phyloP scores from a whole-genome alignment of 2,888 invertebrate species.

The Charanyca ferruginea region DNA sequence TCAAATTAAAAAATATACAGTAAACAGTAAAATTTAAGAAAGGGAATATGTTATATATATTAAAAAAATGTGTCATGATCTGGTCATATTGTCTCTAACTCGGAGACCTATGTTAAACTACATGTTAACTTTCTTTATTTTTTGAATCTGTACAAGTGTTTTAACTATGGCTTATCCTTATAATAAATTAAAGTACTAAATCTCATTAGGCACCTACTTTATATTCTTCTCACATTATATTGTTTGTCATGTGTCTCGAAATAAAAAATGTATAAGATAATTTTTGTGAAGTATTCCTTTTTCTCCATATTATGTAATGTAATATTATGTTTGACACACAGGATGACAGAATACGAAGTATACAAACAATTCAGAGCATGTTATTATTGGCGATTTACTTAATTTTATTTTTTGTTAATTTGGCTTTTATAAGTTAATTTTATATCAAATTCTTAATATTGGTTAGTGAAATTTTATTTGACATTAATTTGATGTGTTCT shows the following conservation, averaged over 20 bases:
- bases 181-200: constrained; percentile 35
- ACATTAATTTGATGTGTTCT: constrained; percentile 40
- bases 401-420: constrained; percentile 43
- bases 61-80: neutral
- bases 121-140: neutral
- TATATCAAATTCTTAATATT: constrained; percentile 32
- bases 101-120: neutral
- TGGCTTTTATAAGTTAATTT: constrained; percentile 11
- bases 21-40: constrained; percentile 12
- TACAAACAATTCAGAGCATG: constrained; percentile 24
- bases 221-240: neutral
- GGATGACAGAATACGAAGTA: constrained; percentile 2
- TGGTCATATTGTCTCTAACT: neutral
- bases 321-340: constrained; percentile 4
- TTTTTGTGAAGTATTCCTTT: neutral
- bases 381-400: constrained; percentile 57
- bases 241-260: too few relatives aligned
- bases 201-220: constrained; percentile 21
- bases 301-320: neutral
- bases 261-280: too few relatives aligned
- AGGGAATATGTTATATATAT: neutral
- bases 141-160: neutral
- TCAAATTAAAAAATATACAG: too few relatives aligned
- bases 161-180: neutral
- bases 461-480: constrained; percentile 38